These are phyloP conservation scores for Arremon brunneinucha DNA, from an alignment of 2,797 vertebrate species.

Conservation along the genomic window DNA sequence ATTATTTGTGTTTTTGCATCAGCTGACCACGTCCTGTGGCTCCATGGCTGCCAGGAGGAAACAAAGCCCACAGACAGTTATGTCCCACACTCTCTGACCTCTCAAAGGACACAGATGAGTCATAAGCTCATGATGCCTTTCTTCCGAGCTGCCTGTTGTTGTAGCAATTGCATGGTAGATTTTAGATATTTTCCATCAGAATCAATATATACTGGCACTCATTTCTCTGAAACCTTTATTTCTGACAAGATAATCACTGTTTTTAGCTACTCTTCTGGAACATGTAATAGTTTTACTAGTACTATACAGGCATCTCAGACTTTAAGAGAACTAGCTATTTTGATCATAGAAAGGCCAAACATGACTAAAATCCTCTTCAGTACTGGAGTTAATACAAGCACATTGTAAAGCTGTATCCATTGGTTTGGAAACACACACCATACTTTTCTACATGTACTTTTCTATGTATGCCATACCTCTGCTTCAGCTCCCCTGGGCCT, in stretches of 20 bases:
- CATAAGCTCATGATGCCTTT: not conserved
- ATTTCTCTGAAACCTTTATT: constrained; percentile 19
- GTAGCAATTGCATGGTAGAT: not conserved
- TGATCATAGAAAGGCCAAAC: not conserved
- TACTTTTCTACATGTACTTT: not conserved
- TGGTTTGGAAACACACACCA: not conserved
- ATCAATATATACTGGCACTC: not conserved
- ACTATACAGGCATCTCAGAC: not conserved
- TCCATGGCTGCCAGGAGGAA: constrained; percentile 1
- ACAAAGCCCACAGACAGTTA: constrained; percentile 24
- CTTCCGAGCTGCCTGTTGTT: not conserved
- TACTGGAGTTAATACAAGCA: not conserved
- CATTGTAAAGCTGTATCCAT: not conserved
- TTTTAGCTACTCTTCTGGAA: constrained; percentile 19
- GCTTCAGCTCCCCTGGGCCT: not conserved
- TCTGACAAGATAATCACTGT: constrained; percentile 26
- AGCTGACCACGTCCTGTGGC: constrained; percentile 33
- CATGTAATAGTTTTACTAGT: not conserved
- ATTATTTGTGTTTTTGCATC: constrained; percentile 6
- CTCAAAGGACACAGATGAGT: constrained; percentile 52
- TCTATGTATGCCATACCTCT: not conserved
- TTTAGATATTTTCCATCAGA: constrained; percentile 27
- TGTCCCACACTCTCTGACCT: constrained; percentile 46
- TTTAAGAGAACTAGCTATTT: not conserved
- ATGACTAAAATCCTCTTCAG: not conserved